A percentile compares a stretch with the other conserved stretches of the same genome.
phyloP scores from a whole-genome alignment of 2,797 vertebrate species.

The Neosilurus hyrtlii region DNA sequence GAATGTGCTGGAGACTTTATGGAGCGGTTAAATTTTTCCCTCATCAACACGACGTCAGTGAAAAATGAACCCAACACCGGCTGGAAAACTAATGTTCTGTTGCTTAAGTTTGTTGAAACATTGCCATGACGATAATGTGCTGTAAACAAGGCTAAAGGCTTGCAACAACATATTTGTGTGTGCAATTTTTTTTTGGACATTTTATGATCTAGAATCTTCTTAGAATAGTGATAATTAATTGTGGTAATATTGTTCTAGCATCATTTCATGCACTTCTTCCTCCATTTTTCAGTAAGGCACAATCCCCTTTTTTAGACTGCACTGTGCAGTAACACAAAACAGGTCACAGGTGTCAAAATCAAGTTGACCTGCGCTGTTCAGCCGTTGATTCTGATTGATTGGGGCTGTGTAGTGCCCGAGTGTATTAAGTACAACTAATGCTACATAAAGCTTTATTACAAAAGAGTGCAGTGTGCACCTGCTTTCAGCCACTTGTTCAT shows the following conservation, averaged over 20 bases:
- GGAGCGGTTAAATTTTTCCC: too few relatives aligned
- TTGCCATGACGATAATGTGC: too few relatives aligned
- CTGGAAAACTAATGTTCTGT: too few relatives aligned
- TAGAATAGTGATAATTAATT: neutral
- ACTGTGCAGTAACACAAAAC: neutral
- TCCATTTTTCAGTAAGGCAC: neutral
- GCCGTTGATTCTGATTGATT: constrained; percentile 26
- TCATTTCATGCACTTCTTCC: neutral
- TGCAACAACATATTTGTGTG: too few relatives aligned
- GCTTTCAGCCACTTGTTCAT: constrained; percentile 18
- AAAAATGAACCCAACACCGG: too few relatives aligned
- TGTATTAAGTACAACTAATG: neutral
- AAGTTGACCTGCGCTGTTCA: constrained; percentile 7
- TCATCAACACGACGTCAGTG: too few relatives aligned
- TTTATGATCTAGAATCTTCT: neutral
- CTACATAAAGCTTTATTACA: neutral
- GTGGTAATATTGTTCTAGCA: neutral
- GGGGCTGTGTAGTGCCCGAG: neutral
- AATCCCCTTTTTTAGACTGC: neutral
- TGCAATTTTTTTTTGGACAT: too few relatives aligned
- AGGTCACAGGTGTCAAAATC: constrained; percentile 34
- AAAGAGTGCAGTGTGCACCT: constrained; percentile 23
- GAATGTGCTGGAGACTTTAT: too few relatives aligned
- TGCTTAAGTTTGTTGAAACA: too few relatives aligned
- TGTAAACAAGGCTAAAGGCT: too few relatives aligned